These are phyloP conservation scores for Pollenia griseotomentosa DNA, from an alignment of 2,888 invertebrate genomes.

Conservation along the genomic window DNA sequence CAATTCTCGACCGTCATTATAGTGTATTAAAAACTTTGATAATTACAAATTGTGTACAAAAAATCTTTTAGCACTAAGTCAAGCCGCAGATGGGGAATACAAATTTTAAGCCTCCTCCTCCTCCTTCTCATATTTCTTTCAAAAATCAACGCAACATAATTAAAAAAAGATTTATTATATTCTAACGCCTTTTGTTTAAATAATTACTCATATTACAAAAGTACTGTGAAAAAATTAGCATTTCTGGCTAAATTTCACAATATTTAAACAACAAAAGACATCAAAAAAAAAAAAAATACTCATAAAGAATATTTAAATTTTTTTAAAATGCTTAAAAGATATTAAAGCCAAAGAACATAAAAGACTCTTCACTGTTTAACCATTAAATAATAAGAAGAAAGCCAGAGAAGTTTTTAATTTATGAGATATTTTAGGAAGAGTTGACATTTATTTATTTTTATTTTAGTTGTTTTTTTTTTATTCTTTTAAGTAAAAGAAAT, in stretches of 20 bases:
- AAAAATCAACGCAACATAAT: conserved; percentile 6
- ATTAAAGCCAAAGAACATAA: conserved; percentile 1
- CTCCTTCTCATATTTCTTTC: neutral
- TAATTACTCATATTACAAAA: neutral
- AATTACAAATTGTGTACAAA: neutral
- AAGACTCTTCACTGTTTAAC: neutral
- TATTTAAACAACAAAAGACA: neutral
- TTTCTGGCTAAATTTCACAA: conserved; percentile 12
- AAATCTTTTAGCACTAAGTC: neutral
- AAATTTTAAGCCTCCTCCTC: neutral
- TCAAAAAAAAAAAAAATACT: neutral
- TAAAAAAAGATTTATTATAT: conserved; percentile 35
- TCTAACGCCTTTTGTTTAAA: conserved; percentile 18
- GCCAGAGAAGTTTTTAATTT: conserved; percentile 49
- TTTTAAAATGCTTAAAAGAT: conserved; percentile 3
- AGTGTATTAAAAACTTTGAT: neutral
- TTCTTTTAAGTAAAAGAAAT: neutral
- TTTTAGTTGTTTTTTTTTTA: neutral
- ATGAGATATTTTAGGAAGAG: conserved; percentile 63
- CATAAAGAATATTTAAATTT: neutral
- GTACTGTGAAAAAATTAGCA: neutral
- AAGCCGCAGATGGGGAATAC: neutral
- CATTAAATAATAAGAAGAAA: conserved; percentile 3
- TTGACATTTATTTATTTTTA: conserved; percentile 61
- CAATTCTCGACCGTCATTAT: neutral